Base-by-base conservation (phyloP, 2,113 vertebrate species). In the Phylloscopus whistleri region DNA sequence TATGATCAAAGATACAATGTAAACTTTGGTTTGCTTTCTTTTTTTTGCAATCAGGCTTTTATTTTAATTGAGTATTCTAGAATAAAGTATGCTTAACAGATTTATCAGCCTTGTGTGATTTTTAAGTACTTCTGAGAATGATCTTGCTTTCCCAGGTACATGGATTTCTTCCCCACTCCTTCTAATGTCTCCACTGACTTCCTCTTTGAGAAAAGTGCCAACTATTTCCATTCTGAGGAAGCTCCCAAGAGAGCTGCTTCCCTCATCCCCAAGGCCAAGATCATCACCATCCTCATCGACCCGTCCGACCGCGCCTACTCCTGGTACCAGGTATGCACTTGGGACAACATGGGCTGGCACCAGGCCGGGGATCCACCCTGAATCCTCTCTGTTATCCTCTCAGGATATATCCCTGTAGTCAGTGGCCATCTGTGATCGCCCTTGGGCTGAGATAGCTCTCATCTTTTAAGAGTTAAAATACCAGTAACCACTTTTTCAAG, bases 201-300 rank as follows among this genome's bases (percentile, higher is more conserved):
- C 95, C 98, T 99, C 81, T 99, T 99, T 98, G 99, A 99, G 97
- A 99, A 99, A 96, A 99, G 99, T 68, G 99, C 99, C 73, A 99
- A 99, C 97, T 99, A 99, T 96, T 99, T 99, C 96, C 99, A 99
- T 49, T 99, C 99, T 24, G 99, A 99, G 97, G 99, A 99, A 69
- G 98, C 99, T 37, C 99, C 99, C 30, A 98, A 94, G 72, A 98
- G 99, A 95, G 98, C 98, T 12, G 98, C 98, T 70, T 98, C 99
- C 77, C 98, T 99, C 80, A 97, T 99, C 63, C 99, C 99, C 75
- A 99, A 99, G 96, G 98, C 99, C 95, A 99, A 99, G 97, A 98
- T 99, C 97, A 99, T 99, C 97, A 99, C 99, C 74, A 99, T 99
- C 94, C 99, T 99, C 80, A 99, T 99, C 49, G 99, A 99, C 94